Conservation (phyloP, 2,113 vertebrate species). For the Maccullochella peelii region DNA sequence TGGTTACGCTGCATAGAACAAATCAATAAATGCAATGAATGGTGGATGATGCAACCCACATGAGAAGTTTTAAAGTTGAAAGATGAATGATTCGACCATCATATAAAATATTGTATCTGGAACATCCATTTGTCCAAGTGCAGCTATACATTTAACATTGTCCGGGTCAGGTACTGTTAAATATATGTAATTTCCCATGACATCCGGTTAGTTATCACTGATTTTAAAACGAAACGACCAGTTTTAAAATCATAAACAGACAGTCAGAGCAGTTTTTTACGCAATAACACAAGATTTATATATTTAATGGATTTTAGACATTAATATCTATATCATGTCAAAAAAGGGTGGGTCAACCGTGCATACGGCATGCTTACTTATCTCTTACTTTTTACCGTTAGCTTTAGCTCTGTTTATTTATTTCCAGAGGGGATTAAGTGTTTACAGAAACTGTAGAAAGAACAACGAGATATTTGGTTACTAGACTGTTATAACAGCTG, state of each 20-base stretch:
- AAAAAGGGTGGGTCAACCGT: background rate
- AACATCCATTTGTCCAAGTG: rapidly evolving
- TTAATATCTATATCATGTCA: no score
- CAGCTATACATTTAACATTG: background rate
- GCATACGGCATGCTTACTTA: background rate
- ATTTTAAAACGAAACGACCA: background rate
- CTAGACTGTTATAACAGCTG: rapidly evolving
- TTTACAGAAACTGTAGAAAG: background rate
- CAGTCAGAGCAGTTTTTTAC: rapidly evolving
- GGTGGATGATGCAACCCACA: background rate
- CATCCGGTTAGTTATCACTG: background rate
- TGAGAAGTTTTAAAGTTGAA: rapidly evolving
- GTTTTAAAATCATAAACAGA: rapidly evolving
- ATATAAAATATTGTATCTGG: rapidly evolving
- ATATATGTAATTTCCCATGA: background rate
- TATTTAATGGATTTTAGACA: background rate
- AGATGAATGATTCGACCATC: background rate
- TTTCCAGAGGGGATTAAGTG: background rate
- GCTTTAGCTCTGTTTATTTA: background rate
- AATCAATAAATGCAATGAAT: slow-evolving; percentile 19
- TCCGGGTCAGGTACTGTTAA: background rate
- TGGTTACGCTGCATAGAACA: slow-evolving; percentile 87
- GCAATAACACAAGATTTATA: background rate
- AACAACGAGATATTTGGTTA: rapidly evolving
- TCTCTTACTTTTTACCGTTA: background rate